Evolutionary conservation across 2,888 invertebrate genomes (phyloP), one percentile per base, ranked within the genome.

Genomic region (Diogma glabrata): DNA sequence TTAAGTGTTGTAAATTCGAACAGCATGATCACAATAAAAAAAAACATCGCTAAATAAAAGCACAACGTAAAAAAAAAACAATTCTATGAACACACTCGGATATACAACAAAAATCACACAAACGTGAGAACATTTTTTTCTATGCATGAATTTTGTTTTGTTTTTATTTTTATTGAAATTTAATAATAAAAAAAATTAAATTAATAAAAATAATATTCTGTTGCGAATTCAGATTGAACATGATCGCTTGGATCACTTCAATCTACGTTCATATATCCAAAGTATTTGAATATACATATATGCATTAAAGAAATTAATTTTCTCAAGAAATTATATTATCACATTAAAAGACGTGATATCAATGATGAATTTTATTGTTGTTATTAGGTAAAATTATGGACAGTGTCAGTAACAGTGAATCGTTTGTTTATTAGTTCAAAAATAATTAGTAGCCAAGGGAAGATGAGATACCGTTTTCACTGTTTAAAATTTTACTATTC

Each of bases 231-330:
- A 43, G 23, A 22, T 43, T 43, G 43, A 43, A 43, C 43, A 43
- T 43, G 43, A 43, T 43, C 43, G 43, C 43, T 43, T 43, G 43
- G 43, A 43, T 43, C 43, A 43, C 43, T 43, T 43, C 43, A 43
- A n/a, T n/a, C n/a, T n/a, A n/a, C n/a, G n/a, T n/a, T n/a, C n/a
- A n/a, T n/a, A n/a, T n/a, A n/a, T n/a, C n/a, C n/a, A n/a, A n/a
- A n/a, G n/a, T n/a, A n/a, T n/a, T n/a, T n/a, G n/a, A n/a, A n/a
- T n/a, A n/a, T n/a, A n/a, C n/a, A n/a, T n/a, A n/a, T n/a, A n/a
- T n/a, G n/a, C n/a, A n/a, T n/a, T n/a, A n/a, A n/a, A n/a, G n/a
- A n/a, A n/a, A n/a, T n/a, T n/a, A n/a, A n/a, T n/a, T n/a, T n/a
- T n/a, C n/a, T n/a, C n/a, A n/a, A n/a, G n/a, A n/a, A n/a, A n/a